Evolutionary conservation across 1,140 invertebrate genomes (phyloP).

Genomic region (Helicoverpa zea): DNA sequence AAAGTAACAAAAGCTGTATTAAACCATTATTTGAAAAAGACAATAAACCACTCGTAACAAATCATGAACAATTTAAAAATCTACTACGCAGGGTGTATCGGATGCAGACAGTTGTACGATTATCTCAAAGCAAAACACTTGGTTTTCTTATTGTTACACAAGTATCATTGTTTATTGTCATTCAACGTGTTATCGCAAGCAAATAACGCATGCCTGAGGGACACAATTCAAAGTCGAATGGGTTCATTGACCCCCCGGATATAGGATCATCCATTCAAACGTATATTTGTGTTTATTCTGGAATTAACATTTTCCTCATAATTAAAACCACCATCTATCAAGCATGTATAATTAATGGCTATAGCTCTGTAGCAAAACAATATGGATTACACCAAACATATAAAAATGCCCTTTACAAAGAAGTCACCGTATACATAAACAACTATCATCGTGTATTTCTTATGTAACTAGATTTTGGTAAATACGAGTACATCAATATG

Average conservation of each 20-base stretch:
- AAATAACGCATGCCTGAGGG: slow-evolving; percentile 41
- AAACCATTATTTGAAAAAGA: neutral
- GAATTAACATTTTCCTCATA: slow-evolving; percentile 2
- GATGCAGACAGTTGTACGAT: slow-evolving; percentile 7
- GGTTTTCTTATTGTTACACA: slow-evolving; percentile 42
- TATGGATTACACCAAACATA: neutral
- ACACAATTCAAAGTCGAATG: slow-evolving; percentile 41
- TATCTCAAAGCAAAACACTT: slow-evolving; percentile 44
- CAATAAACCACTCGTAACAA: neutral
- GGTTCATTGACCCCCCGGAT: slow-evolving; percentile 41
- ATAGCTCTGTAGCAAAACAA: neutral
- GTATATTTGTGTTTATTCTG: slow-evolving; percentile 5
- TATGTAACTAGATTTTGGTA: slow-evolving; percentile 20
- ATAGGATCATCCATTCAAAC: slow-evolving; percentile 34
- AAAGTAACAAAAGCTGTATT: too few relatives aligned
- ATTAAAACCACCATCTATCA: too few relatives aligned
- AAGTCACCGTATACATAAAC: neutral
- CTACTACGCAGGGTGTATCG: neutral
- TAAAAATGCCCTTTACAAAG: too few relatives aligned
- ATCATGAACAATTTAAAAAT: neutral
- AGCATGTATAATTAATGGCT: too few relatives aligned
- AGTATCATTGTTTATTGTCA: slow-evolving; percentile 45
- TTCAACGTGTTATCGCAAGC: slow-evolving; percentile 43
- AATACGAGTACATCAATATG: neutral
- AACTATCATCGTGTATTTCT: neutral